phyloP scores from a whole-genome alignment of 1,140 invertebrate species.

The Cotesia chilonis region DNA sequence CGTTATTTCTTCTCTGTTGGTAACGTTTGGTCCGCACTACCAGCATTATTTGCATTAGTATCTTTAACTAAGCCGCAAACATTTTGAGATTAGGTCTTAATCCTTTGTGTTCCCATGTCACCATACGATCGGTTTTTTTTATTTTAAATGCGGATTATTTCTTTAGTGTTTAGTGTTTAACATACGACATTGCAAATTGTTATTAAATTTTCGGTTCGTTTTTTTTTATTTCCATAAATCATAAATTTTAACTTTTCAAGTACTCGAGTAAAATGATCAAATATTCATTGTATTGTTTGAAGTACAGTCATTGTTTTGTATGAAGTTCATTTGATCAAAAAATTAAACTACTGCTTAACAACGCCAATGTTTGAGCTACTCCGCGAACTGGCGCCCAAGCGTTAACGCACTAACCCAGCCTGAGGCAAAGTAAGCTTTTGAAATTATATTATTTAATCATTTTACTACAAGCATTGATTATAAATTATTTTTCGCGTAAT shows the following conservation, averaged over 20 bases:
- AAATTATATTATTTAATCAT: too few relatives aligned
- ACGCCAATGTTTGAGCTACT: too few relatives aligned
- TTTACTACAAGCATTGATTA: too few relatives aligned
- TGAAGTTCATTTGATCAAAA: too few relatives aligned
- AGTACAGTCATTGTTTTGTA: too few relatives aligned
- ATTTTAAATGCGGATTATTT: not conserved
- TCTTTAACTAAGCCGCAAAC: constrained; percentile 51
- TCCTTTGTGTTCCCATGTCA: constrained; percentile 52
- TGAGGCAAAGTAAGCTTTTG: too few relatives aligned
- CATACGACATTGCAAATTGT: constrained; percentile 21
- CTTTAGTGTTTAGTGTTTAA: not conserved
- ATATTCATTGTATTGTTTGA: too few relatives aligned
- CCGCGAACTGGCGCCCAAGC: too few relatives aligned
- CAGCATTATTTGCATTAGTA: constrained; percentile 54
- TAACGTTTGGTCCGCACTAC: constrained; percentile 62
- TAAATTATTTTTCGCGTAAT: not conserved
- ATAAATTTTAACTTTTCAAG: not conserved
- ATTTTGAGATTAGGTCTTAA: constrained; percentile 51
- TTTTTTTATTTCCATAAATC: not conserved
- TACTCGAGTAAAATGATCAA: not conserved
- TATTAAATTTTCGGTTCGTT: not conserved
- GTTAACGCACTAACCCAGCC: too few relatives aligned
- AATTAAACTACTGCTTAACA: too few relatives aligned
- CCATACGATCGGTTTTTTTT: constrained; percentile 52
- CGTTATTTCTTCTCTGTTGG: constrained; percentile 50